Conservation (phyloP, 2,113 vertebrate species). For the Hippocampus abdominalis region DNA sequence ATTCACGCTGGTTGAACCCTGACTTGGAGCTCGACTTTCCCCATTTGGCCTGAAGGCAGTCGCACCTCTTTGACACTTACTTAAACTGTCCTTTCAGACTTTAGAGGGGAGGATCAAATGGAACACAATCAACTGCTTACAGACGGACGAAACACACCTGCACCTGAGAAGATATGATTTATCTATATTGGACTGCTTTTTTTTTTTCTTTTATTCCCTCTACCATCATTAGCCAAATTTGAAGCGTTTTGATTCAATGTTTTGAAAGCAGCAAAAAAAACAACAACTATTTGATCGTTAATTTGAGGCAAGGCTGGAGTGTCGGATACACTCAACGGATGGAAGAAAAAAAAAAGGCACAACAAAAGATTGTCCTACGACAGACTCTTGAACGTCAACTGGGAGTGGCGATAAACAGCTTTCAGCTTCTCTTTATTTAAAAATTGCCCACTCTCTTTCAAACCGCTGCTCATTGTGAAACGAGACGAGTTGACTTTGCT, state of each 20-base stretch:
- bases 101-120: conserved; percentile 8
- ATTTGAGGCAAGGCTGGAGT: too few relatives aligned
- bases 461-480: too few relatives aligned
- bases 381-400: too few relatives aligned
- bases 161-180: conserved; percentile 3
- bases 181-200: not conserved
- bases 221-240: not conserved
- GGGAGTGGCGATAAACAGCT: too few relatives aligned
- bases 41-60: conserved; percentile 17
- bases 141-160: conserved; percentile 34
- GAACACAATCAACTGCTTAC: conserved; percentile 37
- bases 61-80: conserved; percentile 25
- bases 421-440: too few relatives aligned
- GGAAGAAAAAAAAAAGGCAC: too few relatives aligned
- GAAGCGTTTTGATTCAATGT: not conserved
- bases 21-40: conserved; percentile 12
- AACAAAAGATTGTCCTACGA: too few relatives aligned
- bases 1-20: conserved; percentile 12
- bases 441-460: too few relatives aligned
- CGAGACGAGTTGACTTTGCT: too few relatives aligned
- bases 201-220: not conserved
- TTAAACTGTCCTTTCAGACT: not conserved
- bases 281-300: not conserved
- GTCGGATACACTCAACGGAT: too few relatives aligned
- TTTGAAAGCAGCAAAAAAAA: not conserved